Evolutionary conservation across 2,888 invertebrate genomes (phyloP), one percentile per base, ranked within the genome.

Genomic region (Calliopum simillimum): DNA sequence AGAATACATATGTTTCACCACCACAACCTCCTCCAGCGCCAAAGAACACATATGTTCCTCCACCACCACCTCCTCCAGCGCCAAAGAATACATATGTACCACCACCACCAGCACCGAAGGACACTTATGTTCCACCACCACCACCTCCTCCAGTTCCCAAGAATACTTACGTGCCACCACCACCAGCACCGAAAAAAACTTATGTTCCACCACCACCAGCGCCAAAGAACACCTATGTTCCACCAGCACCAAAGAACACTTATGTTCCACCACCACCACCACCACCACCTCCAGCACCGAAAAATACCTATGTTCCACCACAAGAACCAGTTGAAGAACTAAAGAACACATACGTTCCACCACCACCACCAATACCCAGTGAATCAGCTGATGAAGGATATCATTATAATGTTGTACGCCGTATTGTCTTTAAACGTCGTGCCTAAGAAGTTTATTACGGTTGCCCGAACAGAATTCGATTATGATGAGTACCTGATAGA

Each of bases 351-450:
- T 79, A 81, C 71, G 73, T 72, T 16, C 73, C 76, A 44, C 67
- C 51, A n/a, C 67, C 51, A n/a, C 74, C 76, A 43, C 71, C 75
- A 21, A 6, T 21, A 3, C 79, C 33, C 33, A 8, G 3, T 16
- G 75, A 72, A 21, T 68, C 70, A 68, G 71, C 64, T 64, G 61
- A 72, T 23, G 75, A 78, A 69, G 78, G 78, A 62, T 78, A 78
- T 73, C 71, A 76, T 55, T 81, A 81, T 76, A 76, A 74, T n/a
- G 73, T 78, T 58, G 74, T 80, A 25, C 80, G 80, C 71, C 79
- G 81, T 63, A 76, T 78, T 63, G 75, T 80, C 68, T 72, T 73
- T 69, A 80, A 59, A 62, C 73, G 76, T 70, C 82, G 82, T 63
- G 76, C 75, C 19, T 80, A 80, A 76, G 12, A 8, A 33, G 4